Base-by-base conservation (phyloP, 2,888 invertebrate genomes). In the Phlogophora meticulosa region DNA sequence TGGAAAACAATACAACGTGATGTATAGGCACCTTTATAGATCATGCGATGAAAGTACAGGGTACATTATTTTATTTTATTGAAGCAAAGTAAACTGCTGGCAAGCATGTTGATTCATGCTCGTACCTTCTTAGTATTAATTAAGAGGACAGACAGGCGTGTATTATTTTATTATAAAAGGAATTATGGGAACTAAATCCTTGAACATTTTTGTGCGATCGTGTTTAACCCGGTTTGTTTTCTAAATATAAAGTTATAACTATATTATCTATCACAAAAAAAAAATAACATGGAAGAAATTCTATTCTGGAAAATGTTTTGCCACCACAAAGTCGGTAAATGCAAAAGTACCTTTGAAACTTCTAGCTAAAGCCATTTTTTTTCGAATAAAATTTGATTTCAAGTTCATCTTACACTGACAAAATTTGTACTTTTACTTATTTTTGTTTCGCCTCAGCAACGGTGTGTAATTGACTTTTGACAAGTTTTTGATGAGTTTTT, bases 401-500 rank as follows among this genome's bases (percentile, higher is more conserved):
- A 57, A 24, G 11, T 70, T 49, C 40, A 62, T 76, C 62, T 59
- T 15, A 57, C 34, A 36, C 10, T 45, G 38, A 15, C 13, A 22
- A 59, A n/a, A n/a, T 40, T 52, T 73, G 73, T 61, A 69, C 49
- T 76, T 71, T 80, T 52, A 69, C 63, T 79, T 80, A 68, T 74
- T 82, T 81, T 82, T 75, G 77, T 77, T 80, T 80, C 67, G 68
- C 72, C 68, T 80, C 81, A 80, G 71, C 71, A 65, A 67, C 76
- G 46, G 83, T 87, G 85, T 11, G 36, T 67, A 72, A 88, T 87
- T 86, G 86, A 90, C 86, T 89, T 88, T 84, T 79, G 83, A 82
- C 84, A 88, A 89, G 82, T 86, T 88, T 86, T 85, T 87, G 88
- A 88, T 86, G 85, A 88, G 84, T 81, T 87, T 81, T 77, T 66